Base-by-base conservation (phyloP, 2,797 vertebrate species). In the Sebastolobus altivelis region DNA sequence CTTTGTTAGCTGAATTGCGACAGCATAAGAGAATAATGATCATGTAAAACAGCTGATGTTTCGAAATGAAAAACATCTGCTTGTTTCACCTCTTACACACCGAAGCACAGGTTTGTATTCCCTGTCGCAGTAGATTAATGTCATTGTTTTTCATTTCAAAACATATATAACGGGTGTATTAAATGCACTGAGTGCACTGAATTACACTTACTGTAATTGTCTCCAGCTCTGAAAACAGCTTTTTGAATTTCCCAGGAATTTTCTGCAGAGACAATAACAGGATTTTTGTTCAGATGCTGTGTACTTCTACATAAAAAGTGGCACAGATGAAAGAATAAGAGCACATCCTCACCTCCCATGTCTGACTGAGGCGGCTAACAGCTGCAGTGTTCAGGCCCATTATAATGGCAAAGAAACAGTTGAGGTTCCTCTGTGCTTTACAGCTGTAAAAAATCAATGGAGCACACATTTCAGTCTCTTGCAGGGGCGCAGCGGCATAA, bases 221-320 rank as follows among this genome's bases (percentile, higher is more conserved):
- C 94, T 99, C 98, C 89, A 99, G 96, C 93, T 99, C 98, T 25
- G 97, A 97, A 93, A 99, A 99, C 91, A 98, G 95, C 94, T 97
- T 99, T 95, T 97, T 99, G 92, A 99, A 99, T 93, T 98, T 99
- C 40, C 98, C 98, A 82, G 98, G 97, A 89, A 99, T 97, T 97
- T 99, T 99, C 98, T 99, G 91, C 83, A 90, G 80, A 43, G n/a
- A 81, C 11, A 85, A 71, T 70, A 33, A 83, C 13, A 81, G 27
- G 67, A 61, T 29, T 22, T 18, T 60, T 65, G 43, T 46, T 73
- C 5, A 79, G 29, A 38, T 8, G 14, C 3, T 1, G 4, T 10
- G 8, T 2, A 6, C 3, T 62, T 20, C 1, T 25, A 25, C n/a
- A 35, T 62, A 25, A 52, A 71, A 59, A 3, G 14, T 29, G 7